Base-by-base conservation (phyloP, 1,140 invertebrate genomes). In the Aricia agestis region DNA sequence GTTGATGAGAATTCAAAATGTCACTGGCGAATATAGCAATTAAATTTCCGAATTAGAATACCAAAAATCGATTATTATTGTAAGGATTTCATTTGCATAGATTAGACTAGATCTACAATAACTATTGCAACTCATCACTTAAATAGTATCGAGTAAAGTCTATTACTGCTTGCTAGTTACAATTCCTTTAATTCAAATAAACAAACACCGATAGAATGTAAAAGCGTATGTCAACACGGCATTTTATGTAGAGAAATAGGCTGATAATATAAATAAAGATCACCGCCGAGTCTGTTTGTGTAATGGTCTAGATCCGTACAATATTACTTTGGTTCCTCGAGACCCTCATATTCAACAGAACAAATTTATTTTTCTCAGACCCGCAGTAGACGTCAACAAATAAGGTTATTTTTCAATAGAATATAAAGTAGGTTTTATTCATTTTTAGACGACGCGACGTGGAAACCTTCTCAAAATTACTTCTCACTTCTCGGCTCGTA, bases 321-420 rank as follows among this genome's bases (percentile, higher is more conserved):
- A 86, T 86, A 84, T 84, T 78, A 83, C 72, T 78, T 79, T 80
- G 78, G 76, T 82, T 78, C 78, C 80, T 72, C 71, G 78, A 80
- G 76, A 77, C 78, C 79, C 76, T 76, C 82, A 80, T 85, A 88
- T 86, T 83, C 83, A 82, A 76, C 70, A 76, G 81, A 86, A 80
- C 80, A 83, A 83, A 87, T 90, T 89, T 89, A 89, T 90, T 89
- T 87, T 80, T 71, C 82, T 84, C 82, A 76, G 76, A 78, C 86
- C 82, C 81, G 79, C 76, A 87, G 80, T 85, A 88, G 86, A 90
- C 83, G 85, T 86, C 84, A 89, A 89, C 85, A 89, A 90, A 90
- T 87, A 90, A 90, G 82, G 81, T 87, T 87, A 87, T 87, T 90
- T 87, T 87, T 87, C 83, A 85, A 87, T 82, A 81, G 80, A 80